Base-by-base conservation (phyloP, 92 coral and sea anemone genomes). In the Palythoa grandiflora region DNA sequence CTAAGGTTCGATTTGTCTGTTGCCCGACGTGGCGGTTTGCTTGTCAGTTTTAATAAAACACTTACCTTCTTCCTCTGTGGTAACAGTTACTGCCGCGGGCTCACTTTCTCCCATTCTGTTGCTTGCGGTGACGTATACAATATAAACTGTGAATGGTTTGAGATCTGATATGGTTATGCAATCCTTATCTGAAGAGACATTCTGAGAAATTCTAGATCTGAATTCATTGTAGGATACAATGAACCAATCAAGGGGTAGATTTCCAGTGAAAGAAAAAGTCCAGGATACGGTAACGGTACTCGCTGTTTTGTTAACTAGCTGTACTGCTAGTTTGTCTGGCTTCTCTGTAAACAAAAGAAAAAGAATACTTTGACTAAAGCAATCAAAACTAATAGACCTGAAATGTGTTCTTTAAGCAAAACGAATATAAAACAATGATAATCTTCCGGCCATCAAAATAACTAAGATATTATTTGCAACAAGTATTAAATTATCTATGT, bases 61-160 rank as follows among this genome's bases (percentile, higher is more conserved):
- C 28, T 28, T 28, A 28, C 28, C 28, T 28, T 28, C 28, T 28
- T 28, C 28, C 28, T 28, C 28, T 28, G 28, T 28, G 28, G 28
- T 28, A 28, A 28, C 28, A 28, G 28, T 28, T 28, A 28, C 28
- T 68, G 54, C 81, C 5, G 89, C 83, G 38, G 77, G 66, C 60
- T 50, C 55, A 65, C 96, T 93, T 20, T 86, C 77, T 15, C 96
- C 96, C 15, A 91, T 77, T 4, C 66, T 71, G 80, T 93, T 93
- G 48, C 81, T 89, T 19, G 96, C 96, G 13, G 94, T 77, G 8
- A 84, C 86, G 3, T 10, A 54, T 47, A 93, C 71, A 11, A 6
- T 51, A 68, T 93, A 93, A 61, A 38, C 68, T 7, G 89, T 91
- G 44, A 89, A 89, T 1, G 94, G 93, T 21, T 60, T 71, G 40